Percentiles rank a stretch among this genome's conserved stretches.
Evolutionary conservation across 2,888 invertebrate genomes (phyloP).

Genomic region (Catocala fraxini): DNA sequence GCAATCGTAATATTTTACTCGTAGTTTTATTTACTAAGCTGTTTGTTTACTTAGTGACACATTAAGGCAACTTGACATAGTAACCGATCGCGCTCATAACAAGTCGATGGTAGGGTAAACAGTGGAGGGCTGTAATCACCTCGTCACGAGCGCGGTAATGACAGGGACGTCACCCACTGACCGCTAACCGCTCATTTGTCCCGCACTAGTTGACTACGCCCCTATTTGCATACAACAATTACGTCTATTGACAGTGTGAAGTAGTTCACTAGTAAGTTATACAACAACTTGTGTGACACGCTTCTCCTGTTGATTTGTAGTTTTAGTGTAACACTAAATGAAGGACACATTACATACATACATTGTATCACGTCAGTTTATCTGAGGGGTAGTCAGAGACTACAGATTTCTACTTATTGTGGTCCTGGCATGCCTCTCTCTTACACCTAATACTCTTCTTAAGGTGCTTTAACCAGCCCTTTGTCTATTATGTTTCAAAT

Average conservation of each 20-base stretch:
- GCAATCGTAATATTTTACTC: background rate
- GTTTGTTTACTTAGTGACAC: background rate
- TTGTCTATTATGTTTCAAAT: no score
- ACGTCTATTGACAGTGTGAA: background rate
- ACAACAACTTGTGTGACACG: background rate
- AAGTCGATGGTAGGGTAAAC: background rate
- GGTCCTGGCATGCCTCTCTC: no score
- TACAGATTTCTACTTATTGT: no score
- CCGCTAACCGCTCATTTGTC: conserved; percentile 5
- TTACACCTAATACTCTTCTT: no score
- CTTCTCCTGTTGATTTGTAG: no score
- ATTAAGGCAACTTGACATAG: background rate
- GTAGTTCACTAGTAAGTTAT: background rate
- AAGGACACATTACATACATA: no score
- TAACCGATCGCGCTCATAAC: background rate
- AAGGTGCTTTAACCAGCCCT: no score
- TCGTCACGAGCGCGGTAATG: background rate
- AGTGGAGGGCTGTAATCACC: conserved; percentile 1
- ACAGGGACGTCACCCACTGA: conserved; percentile 1
- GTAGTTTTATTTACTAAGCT: background rate
- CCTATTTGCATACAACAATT: conserved; percentile 4
- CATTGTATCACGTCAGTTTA: no score
- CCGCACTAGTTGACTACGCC: background rate
- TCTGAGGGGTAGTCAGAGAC: no score
- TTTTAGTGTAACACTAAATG: no score